A percentile compares a stretch with the other conserved stretches of the same genome.
phyloP scores from a whole-genome alignment of 2,113 vertebrate species.

The Carollia perspicillata region DNA sequence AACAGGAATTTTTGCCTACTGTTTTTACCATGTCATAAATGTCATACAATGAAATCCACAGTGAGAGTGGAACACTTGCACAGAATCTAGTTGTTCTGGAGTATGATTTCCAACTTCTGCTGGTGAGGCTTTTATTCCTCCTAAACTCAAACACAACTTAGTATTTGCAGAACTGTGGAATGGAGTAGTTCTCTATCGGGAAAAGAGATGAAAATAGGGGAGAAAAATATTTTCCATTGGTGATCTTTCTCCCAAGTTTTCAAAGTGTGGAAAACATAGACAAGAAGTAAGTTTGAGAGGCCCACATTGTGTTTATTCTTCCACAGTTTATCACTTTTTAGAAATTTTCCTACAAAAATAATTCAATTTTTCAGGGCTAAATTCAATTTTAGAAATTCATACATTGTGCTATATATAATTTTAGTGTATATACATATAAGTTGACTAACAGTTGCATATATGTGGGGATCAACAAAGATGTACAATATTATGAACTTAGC shows the following conservation, averaged over 20 bases:
- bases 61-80: constrained; percentile 33
- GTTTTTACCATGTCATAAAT: constrained; percentile 29
- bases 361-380: background rate
- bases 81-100: background rate
- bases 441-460: background rate
- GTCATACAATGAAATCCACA: background rate
- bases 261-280: background rate
- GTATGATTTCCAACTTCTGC: constrained; percentile 68
- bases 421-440: background rate
- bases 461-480: background rate
- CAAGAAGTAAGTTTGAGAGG: constrained; percentile 34
- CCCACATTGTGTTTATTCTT: background rate
- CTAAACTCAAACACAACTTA: constrained; percentile 73
- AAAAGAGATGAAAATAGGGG: constrained; percentile 59
- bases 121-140: constrained; percentile 64
- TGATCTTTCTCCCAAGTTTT: constrained; percentile 40
- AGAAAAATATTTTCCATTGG: constrained; percentile 23
- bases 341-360: background rate
- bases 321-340: background rate
- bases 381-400: background rate
- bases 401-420: background rate
- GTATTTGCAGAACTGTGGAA: constrained; percentile 65
- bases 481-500: background rate
- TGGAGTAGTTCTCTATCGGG: constrained; percentile 70
- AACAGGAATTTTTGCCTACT: constrained; percentile 41